Conservation (phyloP, 2,113 vertebrate species). For the Brachypteracias leptosomus region DNA sequence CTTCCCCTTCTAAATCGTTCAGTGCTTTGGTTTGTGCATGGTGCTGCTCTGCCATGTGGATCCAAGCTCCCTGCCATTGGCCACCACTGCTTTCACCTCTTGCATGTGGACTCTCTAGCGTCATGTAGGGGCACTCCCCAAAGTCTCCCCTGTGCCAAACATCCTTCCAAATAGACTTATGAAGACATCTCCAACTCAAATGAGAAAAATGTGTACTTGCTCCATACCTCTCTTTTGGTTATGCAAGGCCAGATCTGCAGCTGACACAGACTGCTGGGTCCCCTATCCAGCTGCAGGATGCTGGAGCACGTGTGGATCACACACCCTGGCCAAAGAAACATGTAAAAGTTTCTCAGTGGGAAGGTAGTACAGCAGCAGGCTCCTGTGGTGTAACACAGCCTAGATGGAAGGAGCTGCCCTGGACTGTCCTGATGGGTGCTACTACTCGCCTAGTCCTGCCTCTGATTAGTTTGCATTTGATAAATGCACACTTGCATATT, state of each 20-base stretch:
- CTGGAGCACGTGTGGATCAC: rapidly evolving
- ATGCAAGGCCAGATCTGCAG: rapidly evolving
- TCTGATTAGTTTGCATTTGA: no score
- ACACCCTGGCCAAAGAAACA: rapidly evolving
- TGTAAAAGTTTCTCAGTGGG: rapidly evolving
- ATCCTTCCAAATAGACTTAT: not conserved
- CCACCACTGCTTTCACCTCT: rapidly evolving
- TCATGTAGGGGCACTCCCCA: no score
- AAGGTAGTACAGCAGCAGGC: rapidly evolving
- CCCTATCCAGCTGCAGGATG: rapidly evolving
- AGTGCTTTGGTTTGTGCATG: not conserved
- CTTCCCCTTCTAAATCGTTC: not conserved
- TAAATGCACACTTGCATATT: not conserved
- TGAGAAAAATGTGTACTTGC: rapidly evolving
- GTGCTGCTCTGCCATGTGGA: rapidly evolving
- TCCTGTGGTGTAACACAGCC: rapidly evolving
- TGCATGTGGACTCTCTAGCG: rapidly evolving
- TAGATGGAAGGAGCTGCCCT: rapidly evolving
- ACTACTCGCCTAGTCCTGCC: rapidly evolving
- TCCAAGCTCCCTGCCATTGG: rapidly evolving
- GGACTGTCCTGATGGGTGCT: rapidly evolving
- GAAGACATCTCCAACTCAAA: rapidly evolving
- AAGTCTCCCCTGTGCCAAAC: not conserved
- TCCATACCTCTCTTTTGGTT: rapidly evolving
- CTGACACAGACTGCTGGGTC: rapidly evolving